Percentiles rank a stretch among this genome's conserved stretches.
These are phyloP conservation scores for Troilus luridus DNA, from an alignment of 2,888 invertebrate genomes.

Conservation along the genomic window DNA sequence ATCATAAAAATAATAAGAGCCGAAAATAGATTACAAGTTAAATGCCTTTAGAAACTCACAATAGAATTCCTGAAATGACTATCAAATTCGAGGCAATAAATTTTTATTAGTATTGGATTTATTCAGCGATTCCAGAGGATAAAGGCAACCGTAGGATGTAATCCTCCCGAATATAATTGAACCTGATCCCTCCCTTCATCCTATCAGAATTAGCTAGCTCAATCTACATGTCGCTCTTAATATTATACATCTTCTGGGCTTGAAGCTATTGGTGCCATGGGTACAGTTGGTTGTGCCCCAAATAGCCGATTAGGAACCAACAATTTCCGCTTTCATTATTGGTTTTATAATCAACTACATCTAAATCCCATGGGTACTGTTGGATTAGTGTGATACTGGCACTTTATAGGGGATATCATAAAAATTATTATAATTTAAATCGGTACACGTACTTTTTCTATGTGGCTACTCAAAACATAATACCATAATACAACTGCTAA, in stretches of 20 bases:
- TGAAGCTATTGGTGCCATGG: neutral
- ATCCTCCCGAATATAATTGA: conserved; percentile 9
- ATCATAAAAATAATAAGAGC: neutral
- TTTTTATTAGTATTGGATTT: conserved; percentile 33
- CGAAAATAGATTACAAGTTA: neutral
- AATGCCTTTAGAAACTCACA: neutral
- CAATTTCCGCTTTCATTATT: neutral
- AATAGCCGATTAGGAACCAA: neutral
- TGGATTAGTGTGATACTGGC: no score
- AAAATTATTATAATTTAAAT: no score
- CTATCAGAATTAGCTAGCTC: neutral
- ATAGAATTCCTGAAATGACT: neutral
- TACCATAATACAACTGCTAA: no score
- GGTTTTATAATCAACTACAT: no score
- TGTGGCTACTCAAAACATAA: no score
- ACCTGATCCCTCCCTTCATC: neutral
- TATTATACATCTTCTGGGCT: neutral
- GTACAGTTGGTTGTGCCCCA: neutral
- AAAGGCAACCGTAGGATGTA: neutral
- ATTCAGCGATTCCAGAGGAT: neutral
- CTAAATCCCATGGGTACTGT: no score
- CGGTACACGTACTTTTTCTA: no score
- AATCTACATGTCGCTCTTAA: neutral
- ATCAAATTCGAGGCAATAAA: neutral
- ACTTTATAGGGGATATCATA: no score